phyloP scores from a whole-genome alignment of 1,140 invertebrate genomes.

The Dendroctonus ponderosae region DNA sequence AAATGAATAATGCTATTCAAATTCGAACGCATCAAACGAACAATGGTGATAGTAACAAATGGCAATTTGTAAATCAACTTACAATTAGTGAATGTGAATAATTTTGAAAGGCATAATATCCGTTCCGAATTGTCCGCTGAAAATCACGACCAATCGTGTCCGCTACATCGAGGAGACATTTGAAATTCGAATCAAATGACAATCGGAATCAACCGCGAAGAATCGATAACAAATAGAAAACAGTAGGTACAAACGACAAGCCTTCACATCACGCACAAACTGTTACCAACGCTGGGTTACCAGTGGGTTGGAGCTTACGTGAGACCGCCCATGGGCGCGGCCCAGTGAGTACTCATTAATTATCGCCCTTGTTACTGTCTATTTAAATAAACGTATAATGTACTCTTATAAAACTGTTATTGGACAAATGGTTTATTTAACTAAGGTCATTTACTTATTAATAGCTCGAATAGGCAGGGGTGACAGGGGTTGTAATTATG shows the following conservation, averaged over 20 bases:
- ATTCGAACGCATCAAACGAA: too few species aligned
- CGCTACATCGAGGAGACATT: too few species aligned
- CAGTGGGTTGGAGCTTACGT: conserved; percentile 32
- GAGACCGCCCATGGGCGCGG: conserved; percentile 36
- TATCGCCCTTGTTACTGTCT: conserved; percentile 40
- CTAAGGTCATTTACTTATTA: conserved; percentile 24
- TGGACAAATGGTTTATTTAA: conserved; percentile 33
- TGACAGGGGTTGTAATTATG: conserved; percentile 2
- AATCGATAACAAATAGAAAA: not conserved
- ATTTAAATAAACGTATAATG: conserved; percentile 35
- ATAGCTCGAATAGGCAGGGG: conserved; percentile 12
- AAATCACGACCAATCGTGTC: too few species aligned
- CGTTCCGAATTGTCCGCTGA: not conserved
- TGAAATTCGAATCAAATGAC: too few species aligned
- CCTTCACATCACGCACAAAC: conserved; percentile 33
- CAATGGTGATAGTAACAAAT: not conserved
- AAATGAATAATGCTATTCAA: too few species aligned
- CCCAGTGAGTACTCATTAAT: conserved; percentile 36
- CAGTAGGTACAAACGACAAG: conserved; percentile 18
- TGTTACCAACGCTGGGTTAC: conserved; percentile 29
- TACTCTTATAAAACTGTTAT: conserved; percentile 30
- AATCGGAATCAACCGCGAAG: not conserved
- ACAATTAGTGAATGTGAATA: too few species aligned
- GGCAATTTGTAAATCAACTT: too few species aligned
- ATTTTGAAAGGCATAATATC: too few species aligned